phyloP scores from a whole-genome alignment of 1,140 invertebrate genomes.

The Helicoverpa armigera region DNA sequence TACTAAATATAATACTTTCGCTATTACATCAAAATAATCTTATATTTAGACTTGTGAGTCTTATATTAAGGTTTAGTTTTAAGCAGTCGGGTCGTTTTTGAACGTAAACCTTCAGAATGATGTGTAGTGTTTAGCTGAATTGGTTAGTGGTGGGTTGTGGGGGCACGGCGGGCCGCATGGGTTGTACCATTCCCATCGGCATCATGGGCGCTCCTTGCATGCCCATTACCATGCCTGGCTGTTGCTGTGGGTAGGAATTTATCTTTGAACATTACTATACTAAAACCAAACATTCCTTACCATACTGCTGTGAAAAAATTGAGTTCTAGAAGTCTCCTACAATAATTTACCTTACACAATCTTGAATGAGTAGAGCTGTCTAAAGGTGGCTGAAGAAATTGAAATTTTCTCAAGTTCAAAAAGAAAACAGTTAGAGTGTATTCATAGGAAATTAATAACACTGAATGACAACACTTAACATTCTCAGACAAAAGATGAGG shows the following conservation, averaged over 20 bases:
- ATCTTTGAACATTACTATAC: not conserved
- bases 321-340: not conserved
- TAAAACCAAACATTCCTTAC: not conserved
- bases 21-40: conserved; percentile 29
- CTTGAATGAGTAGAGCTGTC: not conserved
- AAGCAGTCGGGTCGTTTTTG: conserved; percentile 35
- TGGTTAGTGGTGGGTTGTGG: conserved; percentile 77
- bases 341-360: not conserved
- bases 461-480: conserved; percentile 36
- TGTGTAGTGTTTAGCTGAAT: conserved; percentile 74
- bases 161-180: conserved; percentile 75
- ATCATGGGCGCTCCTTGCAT: conserved; percentile 74
- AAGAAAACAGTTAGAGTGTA: conserved; percentile 7
- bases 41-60: not conserved
- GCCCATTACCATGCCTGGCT: conserved; percentile 82
- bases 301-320: too few relatives aligned
- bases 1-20: conserved; percentile 32
- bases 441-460: conserved; percentile 31
- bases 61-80: not conserved
- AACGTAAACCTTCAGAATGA: conserved; percentile 30
- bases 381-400: not conserved
- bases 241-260: conserved; percentile 73
- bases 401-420: not conserved
- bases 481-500: conserved; percentile 43
- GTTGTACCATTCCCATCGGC: conserved; percentile 71